Evolutionary conservation across 2,797 vertebrate genomes (phyloP), one percentile per base, ranked within the genome.

Genomic region (Natrix natrix): DNA sequence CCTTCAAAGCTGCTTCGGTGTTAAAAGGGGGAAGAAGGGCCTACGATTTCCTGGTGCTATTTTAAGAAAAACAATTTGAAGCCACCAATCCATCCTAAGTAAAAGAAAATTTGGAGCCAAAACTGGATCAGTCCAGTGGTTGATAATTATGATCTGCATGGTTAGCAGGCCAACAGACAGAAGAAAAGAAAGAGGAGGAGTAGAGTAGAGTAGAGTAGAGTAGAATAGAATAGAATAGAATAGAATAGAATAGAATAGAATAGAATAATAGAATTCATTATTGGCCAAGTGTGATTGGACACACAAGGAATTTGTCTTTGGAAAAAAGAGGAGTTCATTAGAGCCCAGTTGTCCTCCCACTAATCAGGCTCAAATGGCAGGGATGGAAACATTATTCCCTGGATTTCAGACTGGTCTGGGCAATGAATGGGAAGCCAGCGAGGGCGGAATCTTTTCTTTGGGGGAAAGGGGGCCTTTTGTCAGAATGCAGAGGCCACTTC

Each of bases 401-500:
- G 24, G 5, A n/a, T n/a, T 63, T 61, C 32, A n/a, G 63, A 37
- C 2, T 8, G 2, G n/a, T 32, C 60, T 57, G 63, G 12, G 26
- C 48, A 60, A 86, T n/a, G 14, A 91, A 83, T 17, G 7, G 16
- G 10, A 17, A 78, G 12, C 5, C 10, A 57, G 7, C 0, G 0
- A 60, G 57, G 16, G 43, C 48, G 4, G 83, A 83, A 59, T 59
- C 24, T 43, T 74, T 74, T 78, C 13, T 17, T 20, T 5, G 17
- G 57, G 10, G 17, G 1, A 1, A 3, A 4, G 1, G 4, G 24
- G 1, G 32, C 1, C 5, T 28, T 52, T 57, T 60, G 4, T 20
- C 56, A 32, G 6, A 14, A 26, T 37, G 24, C 16, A 48, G 57
- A 2, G 60, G 16, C 5, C 28, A 12, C 17, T 87, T 57, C 28